Evolutionary conservation across 2,113 vertebrate species (phyloP).

Genomic region (Pontoporia blainvillei): DNA sequence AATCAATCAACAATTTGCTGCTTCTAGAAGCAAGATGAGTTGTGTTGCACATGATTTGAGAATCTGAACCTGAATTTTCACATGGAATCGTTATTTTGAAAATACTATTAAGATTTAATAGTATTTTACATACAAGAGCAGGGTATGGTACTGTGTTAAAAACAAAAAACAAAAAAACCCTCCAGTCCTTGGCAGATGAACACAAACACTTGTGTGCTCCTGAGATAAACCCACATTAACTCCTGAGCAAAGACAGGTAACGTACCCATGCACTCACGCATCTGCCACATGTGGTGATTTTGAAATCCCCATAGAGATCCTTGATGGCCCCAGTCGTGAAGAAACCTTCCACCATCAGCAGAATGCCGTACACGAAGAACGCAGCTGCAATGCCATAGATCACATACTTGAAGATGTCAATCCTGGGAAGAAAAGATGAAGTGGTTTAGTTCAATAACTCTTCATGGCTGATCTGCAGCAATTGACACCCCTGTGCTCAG

Average conservation of each 20-base stretch:
- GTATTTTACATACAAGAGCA: no score
- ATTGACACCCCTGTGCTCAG: background rate
- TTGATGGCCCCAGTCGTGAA: constrained; percentile 99
- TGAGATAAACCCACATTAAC: background rate
- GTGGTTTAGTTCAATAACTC: constrained; percentile 37
- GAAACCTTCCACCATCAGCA: constrained; percentile 99
- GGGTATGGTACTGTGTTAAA: background rate
- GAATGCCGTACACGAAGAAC: constrained; percentile 98
- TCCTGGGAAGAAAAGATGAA: constrained; percentile 82
- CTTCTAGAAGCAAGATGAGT: constrained; percentile 1
- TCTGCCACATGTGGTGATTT: constrained; percentile 98
- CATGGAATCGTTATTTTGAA: background rate
- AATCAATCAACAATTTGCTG: background rate
- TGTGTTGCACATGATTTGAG: background rate
- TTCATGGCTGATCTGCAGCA: constrained; percentile 17
- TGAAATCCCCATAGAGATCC: constrained; percentile 99
- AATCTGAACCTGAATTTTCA: constrained; percentile 14
- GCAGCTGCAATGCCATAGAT: constrained; percentile 98
- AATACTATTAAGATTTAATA: background rate
- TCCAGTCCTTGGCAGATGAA: background rate
- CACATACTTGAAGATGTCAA: constrained; percentile 99
- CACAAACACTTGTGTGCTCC: background rate
- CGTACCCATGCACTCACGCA: constrained; percentile 99
- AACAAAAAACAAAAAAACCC: no score
- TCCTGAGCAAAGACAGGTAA: background rate